These are phyloP conservation scores for Cynoglossus semilaevis DNA, from an alignment of 2,113 vertebrate species.

Conservation along the genomic window DNA sequence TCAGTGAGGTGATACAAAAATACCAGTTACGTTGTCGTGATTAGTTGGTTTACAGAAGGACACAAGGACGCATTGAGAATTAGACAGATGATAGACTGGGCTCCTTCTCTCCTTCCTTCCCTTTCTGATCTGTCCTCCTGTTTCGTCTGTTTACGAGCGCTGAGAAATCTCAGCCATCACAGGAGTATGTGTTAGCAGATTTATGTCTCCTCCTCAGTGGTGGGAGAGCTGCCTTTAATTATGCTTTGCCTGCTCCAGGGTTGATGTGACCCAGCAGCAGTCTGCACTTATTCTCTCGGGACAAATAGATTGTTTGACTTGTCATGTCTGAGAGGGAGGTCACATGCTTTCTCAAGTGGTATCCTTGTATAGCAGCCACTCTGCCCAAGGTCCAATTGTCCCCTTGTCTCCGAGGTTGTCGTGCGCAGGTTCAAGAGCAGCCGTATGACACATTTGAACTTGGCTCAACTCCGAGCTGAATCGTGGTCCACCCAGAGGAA, in stretches of 20 bases:
- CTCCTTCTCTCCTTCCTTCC: neutral
- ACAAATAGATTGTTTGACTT: slow-evolving; percentile 65
- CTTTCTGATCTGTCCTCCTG: slow-evolving; percentile 18
- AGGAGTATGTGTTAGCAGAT: slow-evolving; percentile 56
- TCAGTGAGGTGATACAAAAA: too few species aligned
- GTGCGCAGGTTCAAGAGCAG: slow-evolving; percentile 27
- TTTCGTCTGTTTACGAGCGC: slow-evolving; percentile 27
- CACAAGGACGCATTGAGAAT: too few species aligned
- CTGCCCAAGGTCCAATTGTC: slow-evolving; percentile 11
- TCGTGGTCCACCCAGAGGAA: slow-evolving; percentile 28
- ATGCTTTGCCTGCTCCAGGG: slow-evolving; percentile 51
- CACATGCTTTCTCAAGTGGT: slow-evolving; percentile 36
- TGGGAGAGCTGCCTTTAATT: slow-evolving; percentile 69
- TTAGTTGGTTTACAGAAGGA: too few species aligned
- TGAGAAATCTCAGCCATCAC: slow-evolving; percentile 37
- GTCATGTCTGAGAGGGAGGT: slow-evolving; percentile 50
- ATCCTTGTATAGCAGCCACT: slow-evolving; percentile 27
- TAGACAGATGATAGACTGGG: too few species aligned
- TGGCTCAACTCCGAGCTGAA: neutral
- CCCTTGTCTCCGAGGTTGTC: slow-evolving; percentile 26
- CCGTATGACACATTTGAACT: slow-evolving; percentile 31
- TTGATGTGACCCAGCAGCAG: slow-evolving; percentile 75
- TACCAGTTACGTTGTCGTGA: too few species aligned
- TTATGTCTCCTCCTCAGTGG: slow-evolving; percentile 58
- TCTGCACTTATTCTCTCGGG: slow-evolving; percentile 45